Base-by-base conservation (phyloP, 1,140 invertebrate genomes). In the Eurosta solidaginis region DNA sequence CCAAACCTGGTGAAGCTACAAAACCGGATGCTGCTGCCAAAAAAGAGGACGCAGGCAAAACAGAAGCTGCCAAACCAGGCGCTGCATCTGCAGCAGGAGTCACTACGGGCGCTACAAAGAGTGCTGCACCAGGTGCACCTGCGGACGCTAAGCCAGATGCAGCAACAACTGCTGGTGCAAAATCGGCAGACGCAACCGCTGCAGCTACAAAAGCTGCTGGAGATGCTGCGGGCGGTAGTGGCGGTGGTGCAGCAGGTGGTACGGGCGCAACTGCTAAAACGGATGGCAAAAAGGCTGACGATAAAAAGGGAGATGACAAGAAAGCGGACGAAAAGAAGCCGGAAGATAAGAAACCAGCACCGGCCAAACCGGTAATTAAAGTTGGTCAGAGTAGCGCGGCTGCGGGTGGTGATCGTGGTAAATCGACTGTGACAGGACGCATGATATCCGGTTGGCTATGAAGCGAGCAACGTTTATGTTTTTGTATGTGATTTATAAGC, bases 391-490 rank as follows among this genome's bases (percentile, higher is more conserved):
- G 85, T 77, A 85, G 83, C 76, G 85, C 85, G 7, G 85, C 84
- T 9, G 85, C 85, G 1, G 85, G 85, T 27, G 85, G 85, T 14
- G 85, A 87, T n/a, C 82, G 85, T 10, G 85, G 85, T 29, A 87
- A 87, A 74, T 87, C 85, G 1, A 86, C 84, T 20, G 85, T 87
- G 36, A 87, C 85, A 1, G 85, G 85, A n/a, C 84, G 85, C 77
- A 87, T 87, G 85, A 87, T 87, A 54, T 87, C 85, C 25, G 85
- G 85, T 45, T 87, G 85, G 85, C 79, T 87, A 6, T 81, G 79
- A 80, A 27, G 0, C 29, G n/a, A 33, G 44, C n/a, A 73, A 17
- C 17, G 7, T 17, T 9, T 29, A 20, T 36, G 36, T 27, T 45
- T 45, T n/a, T n/a, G n/a, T 45, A 74, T 74, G 5, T 25, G 20